These are phyloP conservation scores for Acleris cristana DNA, from an alignment of 2,888 invertebrate species.

Conservation along the genomic window DNA sequence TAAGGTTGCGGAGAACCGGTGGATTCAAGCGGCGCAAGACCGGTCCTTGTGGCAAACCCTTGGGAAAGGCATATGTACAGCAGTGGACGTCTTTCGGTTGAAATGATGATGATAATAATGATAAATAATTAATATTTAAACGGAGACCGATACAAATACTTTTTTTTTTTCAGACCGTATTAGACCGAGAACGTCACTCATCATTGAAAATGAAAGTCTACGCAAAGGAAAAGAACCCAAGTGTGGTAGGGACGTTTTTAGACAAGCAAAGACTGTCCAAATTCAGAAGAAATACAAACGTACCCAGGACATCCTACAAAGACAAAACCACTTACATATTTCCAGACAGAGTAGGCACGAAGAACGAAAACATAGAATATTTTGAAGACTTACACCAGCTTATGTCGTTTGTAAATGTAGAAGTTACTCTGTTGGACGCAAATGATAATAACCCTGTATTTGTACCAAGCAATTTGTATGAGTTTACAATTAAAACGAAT, in stretches of 20 bases:
- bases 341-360: conserved; percentile 72
- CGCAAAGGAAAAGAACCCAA: conserved; percentile 90
- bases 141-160: no score
- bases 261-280: conserved; percentile 73
- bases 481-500: conserved; percentile 88
- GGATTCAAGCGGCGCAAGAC: no score
- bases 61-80: no score
- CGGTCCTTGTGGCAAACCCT: no score
- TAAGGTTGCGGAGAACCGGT: no score
- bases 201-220: conserved; percentile 89
- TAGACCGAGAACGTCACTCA: conserved; percentile 91
- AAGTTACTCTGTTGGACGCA: conserved; percentile 92
- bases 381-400: conserved; percentile 68
- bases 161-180: conserved; percentile 79
- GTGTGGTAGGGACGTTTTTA: conserved; percentile 83
- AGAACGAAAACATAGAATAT: conserved; percentile 72
- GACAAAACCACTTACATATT: conserved; percentile 78
- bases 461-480: conserved; percentile 92
- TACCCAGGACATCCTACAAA: conserved; percentile 54
- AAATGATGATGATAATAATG: no score
- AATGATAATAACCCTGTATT: conserved; percentile 96
- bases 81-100: no score
- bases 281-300: conserved; percentile 64
- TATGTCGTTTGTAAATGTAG: conserved; percentile 87
- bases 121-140: neutral